Percentiles rank a stretch among this genome's conserved stretches.
These are phyloP conservation scores for Pygoscelis adeliae DNA, from an alignment of 2,113 vertebrate genomes.

Conservation along the genomic window DNA sequence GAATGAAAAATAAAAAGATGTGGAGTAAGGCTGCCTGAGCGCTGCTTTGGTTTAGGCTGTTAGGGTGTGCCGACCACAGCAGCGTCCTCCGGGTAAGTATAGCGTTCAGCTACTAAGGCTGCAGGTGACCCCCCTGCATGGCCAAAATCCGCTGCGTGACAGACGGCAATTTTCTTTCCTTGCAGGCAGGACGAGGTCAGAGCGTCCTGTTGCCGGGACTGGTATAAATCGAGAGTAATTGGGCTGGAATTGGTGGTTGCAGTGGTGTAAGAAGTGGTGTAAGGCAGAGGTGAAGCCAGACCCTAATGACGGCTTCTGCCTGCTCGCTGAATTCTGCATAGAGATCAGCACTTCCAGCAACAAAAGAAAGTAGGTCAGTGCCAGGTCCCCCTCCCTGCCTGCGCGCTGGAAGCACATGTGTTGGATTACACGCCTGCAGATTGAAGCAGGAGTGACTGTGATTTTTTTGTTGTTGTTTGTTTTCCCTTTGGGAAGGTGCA, in stretches of 20 bases:
- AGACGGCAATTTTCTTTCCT: background rate
- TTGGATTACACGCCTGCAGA: slow-evolving; percentile 43
- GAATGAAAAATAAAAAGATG: background rate
- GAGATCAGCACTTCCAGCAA: slow-evolving; percentile 78
- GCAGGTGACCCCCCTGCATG: background rate
- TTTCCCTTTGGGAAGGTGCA: background rate
- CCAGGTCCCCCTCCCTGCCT: slow-evolving; percentile 42
- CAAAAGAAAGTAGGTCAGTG: slow-evolving; percentile 81
- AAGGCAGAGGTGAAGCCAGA: slow-evolving; percentile 13
- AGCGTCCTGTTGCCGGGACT: background rate
- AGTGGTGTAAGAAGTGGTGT: background rate
- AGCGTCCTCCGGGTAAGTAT: background rate
- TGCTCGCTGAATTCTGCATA: slow-evolving; percentile 64
- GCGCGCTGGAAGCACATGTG: slow-evolving; percentile 30
- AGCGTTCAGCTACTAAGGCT: background rate
- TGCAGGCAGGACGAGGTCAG: background rate
- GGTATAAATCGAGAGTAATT: background rate
- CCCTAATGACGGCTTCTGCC: slow-evolving; percentile 6
- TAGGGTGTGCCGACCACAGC: background rate
- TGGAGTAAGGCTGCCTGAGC: background rate
- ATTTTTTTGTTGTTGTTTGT: background rate
- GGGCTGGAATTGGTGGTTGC: background rate
- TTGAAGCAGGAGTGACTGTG: background rate
- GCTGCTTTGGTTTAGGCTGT: background rate
- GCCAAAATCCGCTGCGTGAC: background rate